Conservation (phyloP, 2,888 invertebrate genomes). For the Caenorhabditis macrosperma region DNA sequence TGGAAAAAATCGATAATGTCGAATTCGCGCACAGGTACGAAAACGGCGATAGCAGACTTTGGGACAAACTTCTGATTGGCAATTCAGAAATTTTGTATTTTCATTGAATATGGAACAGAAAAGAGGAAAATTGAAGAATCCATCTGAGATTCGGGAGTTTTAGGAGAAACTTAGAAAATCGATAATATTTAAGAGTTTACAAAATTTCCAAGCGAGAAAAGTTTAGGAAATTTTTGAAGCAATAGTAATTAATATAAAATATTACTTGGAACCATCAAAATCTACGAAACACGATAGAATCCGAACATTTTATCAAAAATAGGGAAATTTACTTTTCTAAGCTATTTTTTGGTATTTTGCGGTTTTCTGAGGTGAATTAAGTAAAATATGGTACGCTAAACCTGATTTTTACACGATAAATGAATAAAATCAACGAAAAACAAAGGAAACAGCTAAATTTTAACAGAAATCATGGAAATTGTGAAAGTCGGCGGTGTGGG, state of each 20-base stretch:
- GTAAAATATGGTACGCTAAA: neutral
- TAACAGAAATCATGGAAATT: neutral
- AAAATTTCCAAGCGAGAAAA: no score
- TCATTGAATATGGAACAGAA: neutral
- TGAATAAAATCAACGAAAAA: neutral
- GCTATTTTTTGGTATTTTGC: no score
- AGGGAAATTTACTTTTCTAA: no score
- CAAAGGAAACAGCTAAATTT: no score
- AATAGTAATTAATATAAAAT: neutral
- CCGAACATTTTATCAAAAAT: no score
- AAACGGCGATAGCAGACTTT: no score
- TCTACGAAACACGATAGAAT: no score
- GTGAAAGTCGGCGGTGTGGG: constrained; percentile 21
- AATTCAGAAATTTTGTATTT: neutral
- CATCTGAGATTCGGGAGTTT: neutral
- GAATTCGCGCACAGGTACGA: neutral
- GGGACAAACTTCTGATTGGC: neutral
- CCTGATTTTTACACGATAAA: neutral
- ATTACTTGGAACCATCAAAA: no score
- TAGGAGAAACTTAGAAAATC: constrained; percentile 13
- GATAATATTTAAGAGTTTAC: neutral
- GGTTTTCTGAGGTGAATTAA: no score
- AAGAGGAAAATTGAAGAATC: neutral
- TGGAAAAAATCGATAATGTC: neutral
- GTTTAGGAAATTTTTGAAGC: neutral